A percentile compares a stretch with the other conserved stretches of the same genome.
Conservation (phyloP, 2,797 vertebrate species). For the Enteromius mattozi region DNA sequence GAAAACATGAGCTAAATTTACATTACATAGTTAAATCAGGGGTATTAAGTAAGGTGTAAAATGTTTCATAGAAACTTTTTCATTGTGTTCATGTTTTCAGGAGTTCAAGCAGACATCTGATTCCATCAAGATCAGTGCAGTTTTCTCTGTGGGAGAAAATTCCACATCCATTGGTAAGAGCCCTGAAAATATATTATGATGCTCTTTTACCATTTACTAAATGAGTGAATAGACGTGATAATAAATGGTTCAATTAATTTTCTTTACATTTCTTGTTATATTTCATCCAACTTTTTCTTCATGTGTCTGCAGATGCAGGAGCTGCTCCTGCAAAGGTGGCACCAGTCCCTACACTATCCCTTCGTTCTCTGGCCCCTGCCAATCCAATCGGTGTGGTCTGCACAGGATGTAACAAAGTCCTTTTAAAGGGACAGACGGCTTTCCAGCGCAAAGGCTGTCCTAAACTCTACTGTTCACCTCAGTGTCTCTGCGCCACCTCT, state of each 20-base stretch:
- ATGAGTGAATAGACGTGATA: background rate
- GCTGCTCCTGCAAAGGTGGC: background rate
- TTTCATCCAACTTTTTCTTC: background rate
- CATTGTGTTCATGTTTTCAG: slow-evolving; percentile 66
- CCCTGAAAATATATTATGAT: background rate
- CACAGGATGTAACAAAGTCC: slow-evolving; percentile 89
- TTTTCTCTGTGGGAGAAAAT: slow-evolving; percentile 89
- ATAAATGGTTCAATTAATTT: background rate
- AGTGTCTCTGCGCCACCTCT: slow-evolving; percentile 89
- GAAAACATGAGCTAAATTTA: background rate
- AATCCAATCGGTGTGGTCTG: slow-evolving; percentile 82
- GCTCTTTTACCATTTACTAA: background rate
- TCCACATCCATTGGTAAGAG: slow-evolving; percentile 75
- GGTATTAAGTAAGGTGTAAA: background rate
- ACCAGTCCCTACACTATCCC: background rate
- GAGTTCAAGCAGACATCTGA: slow-evolving; percentile 85
- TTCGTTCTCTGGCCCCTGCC: slow-evolving; percentile 16
- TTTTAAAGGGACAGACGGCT: slow-evolving; percentile 95
- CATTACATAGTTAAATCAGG: background rate
- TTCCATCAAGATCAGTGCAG: slow-evolving; percentile 94
- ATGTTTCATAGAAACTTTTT: background rate
- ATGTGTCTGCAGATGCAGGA: background rate
- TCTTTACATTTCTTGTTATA: background rate
- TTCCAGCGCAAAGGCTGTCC: slow-evolving; percentile 96
- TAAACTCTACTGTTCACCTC: slow-evolving; percentile 94